A percentile compares a stretch with the other conserved stretches of the same genome.
phyloP scores from a whole-genome alignment of 2,888 invertebrate genomes.

The Eumacrocentrus americanus region DNA sequence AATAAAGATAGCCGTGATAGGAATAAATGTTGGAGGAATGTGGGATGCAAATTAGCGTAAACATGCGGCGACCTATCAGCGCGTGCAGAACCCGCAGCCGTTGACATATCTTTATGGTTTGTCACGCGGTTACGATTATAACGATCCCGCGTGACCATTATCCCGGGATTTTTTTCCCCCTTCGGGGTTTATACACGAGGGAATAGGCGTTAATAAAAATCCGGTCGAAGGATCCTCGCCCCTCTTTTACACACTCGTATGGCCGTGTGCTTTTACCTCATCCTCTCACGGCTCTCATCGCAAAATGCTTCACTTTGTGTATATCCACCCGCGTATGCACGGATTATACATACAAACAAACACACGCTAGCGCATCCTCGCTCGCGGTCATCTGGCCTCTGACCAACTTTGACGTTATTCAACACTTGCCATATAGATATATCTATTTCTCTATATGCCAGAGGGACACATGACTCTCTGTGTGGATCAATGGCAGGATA shows the following conservation, averaged over 20 bases:
- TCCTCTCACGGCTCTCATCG: background rate
- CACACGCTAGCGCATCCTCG: constrained; percentile 1
- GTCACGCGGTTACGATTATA: constrained; percentile 43
- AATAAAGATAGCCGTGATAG: no score
- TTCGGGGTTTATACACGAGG: constrained; percentile 21
- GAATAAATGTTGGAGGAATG: constrained; percentile 17
- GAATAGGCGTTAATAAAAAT: constrained; percentile 23
- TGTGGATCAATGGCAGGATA: no score
- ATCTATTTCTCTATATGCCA: constrained; percentile 6
- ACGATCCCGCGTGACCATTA: constrained; percentile 33
- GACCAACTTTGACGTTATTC: constrained; percentile 21
- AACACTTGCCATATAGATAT: constrained; percentile 16
- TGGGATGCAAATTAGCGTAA: no score
- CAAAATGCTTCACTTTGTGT: no score
- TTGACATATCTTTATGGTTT: constrained; percentile 41
- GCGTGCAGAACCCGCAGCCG: constrained; percentile 26
- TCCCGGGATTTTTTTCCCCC: constrained; percentile 25
- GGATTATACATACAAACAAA: background rate
- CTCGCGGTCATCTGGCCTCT: constrained; percentile 4
- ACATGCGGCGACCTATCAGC: constrained; percentile 31
- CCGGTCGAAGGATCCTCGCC: constrained; percentile 13
- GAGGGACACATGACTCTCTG: background rate
- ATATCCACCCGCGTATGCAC: no score
- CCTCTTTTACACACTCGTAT: background rate
- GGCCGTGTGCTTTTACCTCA: background rate